Percentiles rank a stretch among this genome's conserved stretches.
Conservation (phyloP, 1,140 invertebrate species). For the Amphibalanus amphitrite region DNA sequence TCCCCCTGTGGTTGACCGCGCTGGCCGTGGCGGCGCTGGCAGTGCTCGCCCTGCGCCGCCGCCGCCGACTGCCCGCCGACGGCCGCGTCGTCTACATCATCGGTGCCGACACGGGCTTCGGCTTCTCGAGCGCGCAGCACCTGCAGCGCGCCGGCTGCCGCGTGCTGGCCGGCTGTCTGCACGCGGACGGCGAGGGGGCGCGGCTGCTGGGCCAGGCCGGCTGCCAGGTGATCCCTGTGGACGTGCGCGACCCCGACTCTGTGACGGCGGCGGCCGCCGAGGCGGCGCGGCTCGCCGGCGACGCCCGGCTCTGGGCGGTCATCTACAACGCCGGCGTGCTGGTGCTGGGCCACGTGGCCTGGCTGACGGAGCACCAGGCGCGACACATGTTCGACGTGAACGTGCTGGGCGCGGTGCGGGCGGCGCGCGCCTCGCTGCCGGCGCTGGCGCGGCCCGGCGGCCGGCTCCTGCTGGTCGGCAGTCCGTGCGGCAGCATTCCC, state of each 20-base stretch:
- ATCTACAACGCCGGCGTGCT: conserved; percentile 81
- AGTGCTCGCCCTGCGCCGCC: no score
- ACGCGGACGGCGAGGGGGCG: conserved; percentile 24
- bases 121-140: conserved; percentile 25
- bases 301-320: conserved; percentile 40
- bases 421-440: neutral
- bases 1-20: no score
- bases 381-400: conserved; percentile 21
- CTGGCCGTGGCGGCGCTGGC: no score
- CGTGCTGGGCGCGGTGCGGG: neutral
- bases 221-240: conserved; percentile 25
- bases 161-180: conserved; percentile 34
- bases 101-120: conserved; percentile 35
- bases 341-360: conserved; percentile 76
- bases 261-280: conserved; percentile 22
- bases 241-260: conserved; percentile 26
- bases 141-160: conserved; percentile 28
- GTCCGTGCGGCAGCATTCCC: conserved; percentile 52
- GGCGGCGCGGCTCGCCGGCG: neutral
- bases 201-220: conserved; percentile 18
- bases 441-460: conserved; percentile 18
- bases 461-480: conserved; percentile 58
- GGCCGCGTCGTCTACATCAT: conserved; percentile 21
- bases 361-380: conserved; percentile 53
- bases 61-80: no score